Conservation (phyloP, 2,113 vertebrate species). For the Brachirus orientalis region DNA sequence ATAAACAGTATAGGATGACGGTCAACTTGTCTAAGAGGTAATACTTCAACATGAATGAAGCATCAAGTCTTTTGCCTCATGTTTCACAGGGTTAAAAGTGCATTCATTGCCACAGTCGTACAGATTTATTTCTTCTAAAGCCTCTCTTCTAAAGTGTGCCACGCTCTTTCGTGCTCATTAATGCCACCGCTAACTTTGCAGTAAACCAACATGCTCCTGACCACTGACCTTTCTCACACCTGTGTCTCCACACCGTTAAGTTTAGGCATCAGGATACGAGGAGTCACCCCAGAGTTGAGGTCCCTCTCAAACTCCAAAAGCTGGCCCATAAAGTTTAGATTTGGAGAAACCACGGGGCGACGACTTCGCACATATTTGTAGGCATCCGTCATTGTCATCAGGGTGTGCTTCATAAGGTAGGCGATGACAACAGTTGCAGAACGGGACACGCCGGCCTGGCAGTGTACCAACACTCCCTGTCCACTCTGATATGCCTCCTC, state of each 20-base stretch:
- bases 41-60: constrained; percentile 45
- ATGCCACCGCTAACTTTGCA: constrained; percentile 1
- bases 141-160: constrained; percentile 16
- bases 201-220: neutral
- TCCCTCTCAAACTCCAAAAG: constrained; percentile 88
- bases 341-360: constrained; percentile 86
- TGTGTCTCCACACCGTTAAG: constrained; percentile 86
- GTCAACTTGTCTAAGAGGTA: constrained; percentile 55
- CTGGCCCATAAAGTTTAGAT: constrained; percentile 90
- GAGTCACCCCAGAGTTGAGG: constrained; percentile 87
- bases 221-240: constrained; percentile 70
- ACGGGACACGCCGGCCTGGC: constrained; percentile 88
- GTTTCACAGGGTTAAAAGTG: constrained; percentile 72
- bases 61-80: constrained; percentile 49
- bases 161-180: constrained; percentile 6
- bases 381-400: constrained; percentile 89
- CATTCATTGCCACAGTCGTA: constrained; percentile 39
- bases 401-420: constrained; percentile 90
- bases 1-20: constrained; percentile 58
- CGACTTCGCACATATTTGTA: constrained; percentile 88
- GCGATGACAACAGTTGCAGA: constrained; percentile 89
- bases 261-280: constrained; percentile 86
- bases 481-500: constrained; percentile 88
- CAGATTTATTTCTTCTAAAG: constrained; percentile 5
- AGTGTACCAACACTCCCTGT: constrained; percentile 86